Conservation (phyloP, 2,113 vertebrate species). For the Lagenorhynchus albirostris region DNA sequence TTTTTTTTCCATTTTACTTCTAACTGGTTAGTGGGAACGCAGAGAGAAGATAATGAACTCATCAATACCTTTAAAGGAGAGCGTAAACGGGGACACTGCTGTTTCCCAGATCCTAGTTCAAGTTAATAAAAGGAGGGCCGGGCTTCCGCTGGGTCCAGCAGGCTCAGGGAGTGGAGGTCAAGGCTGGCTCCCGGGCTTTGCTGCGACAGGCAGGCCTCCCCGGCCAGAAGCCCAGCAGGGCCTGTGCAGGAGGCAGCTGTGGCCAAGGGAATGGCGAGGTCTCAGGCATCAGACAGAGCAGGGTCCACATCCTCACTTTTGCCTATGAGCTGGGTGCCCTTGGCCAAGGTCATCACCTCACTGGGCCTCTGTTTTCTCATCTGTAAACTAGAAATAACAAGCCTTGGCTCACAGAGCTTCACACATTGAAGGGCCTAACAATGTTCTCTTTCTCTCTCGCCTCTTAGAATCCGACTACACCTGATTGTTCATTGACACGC, state of each 20-base stretch:
- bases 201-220: neutral
- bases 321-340: neutral
- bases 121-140: fast-evolving
- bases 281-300: neutral
- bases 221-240: too few relatives aligned
- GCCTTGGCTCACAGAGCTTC: neutral
- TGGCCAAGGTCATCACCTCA: neutral
- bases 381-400: neutral
- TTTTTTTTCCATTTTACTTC: neutral
- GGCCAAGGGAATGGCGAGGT: neutral
- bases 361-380: neutral
- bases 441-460: neutral
- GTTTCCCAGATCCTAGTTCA: neutral
- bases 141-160: fast-evolving
- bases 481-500: neutral
- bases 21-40: neutral
- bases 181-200: too few relatives aligned
- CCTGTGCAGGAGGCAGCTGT: too few relatives aligned
- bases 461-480: too few relatives aligned
- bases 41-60: neutral
- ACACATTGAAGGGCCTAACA: fast-evolving
- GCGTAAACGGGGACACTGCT: neutral
- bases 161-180: fast-evolving
- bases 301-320: neutral
- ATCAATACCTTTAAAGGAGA: neutral